These are phyloP conservation scores for Melieria picta DNA, from an alignment of 2,888 invertebrate species.

Conservation along the genomic window DNA sequence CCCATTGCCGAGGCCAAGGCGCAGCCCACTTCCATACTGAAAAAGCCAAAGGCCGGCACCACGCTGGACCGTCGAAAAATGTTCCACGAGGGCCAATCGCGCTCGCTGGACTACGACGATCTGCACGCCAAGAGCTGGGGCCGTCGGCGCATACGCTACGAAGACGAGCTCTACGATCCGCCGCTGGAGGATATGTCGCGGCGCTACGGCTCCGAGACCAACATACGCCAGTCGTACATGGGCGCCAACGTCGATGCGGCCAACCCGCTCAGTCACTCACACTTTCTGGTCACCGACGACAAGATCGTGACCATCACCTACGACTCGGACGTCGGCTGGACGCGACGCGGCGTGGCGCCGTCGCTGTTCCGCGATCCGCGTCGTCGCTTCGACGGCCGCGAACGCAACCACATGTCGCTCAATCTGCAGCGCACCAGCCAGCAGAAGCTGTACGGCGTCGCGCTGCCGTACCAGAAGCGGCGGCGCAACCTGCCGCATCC, in stretches of 20 bases:
- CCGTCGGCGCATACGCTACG: slow-evolving; percentile 62
- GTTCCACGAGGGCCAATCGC: slow-evolving; percentile 61
- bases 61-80: slow-evolving; percentile 58
- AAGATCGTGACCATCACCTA: slow-evolving; percentile 66
- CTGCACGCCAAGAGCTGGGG: slow-evolving; percentile 63
- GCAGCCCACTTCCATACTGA: slow-evolving; percentile 59
- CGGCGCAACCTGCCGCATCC: slow-evolving; percentile 62
- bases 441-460: slow-evolving; percentile 61
- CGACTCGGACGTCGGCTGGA: slow-evolving; percentile 67
- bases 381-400: slow-evolving; percentile 48
- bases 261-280: slow-evolving; percentile 65
- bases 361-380: slow-evolving; percentile 60
- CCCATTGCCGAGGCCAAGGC: slow-evolving; percentile 60
- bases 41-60: slow-evolving; percentile 55
- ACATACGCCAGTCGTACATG: slow-evolving; percentile 64
- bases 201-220: slow-evolving; percentile 64
- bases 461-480: slow-evolving; percentile 61
- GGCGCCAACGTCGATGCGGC: slow-evolving; percentile 60
- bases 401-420: slow-evolving; percentile 61
- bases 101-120: slow-evolving; percentile 65
- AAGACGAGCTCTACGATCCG: slow-evolving; percentile 58
- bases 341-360: slow-evolving; percentile 63
- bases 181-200: slow-evolving; percentile 48
- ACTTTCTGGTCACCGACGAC: slow-evolving; percentile 66
- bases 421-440: slow-evolving; percentile 61